These are phyloP conservation scores for Oxygymnocypris stewartii DNA, from an alignment of 2,113 vertebrate genomes.

Conservation along the genomic window DNA sequence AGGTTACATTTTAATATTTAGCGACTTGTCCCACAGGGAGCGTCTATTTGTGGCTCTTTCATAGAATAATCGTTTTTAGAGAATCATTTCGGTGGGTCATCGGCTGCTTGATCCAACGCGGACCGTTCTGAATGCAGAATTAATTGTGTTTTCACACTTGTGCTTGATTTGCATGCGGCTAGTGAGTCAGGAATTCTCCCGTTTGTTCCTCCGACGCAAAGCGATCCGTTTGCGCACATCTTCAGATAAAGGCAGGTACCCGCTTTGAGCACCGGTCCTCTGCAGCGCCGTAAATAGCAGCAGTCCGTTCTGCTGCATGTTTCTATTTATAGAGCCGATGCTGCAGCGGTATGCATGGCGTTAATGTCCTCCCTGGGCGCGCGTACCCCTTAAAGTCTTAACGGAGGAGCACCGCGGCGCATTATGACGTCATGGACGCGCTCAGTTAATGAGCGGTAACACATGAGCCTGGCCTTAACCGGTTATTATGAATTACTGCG, in stretches of 20 bases:
- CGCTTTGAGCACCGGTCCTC: slow-evolving; percentile 52
- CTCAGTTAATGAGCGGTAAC: not conserved
- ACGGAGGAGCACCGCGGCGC: slow-evolving; percentile 57
- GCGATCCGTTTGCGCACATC: not conserved
- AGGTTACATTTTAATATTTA: slow-evolving; percentile 8
- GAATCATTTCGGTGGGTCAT: slow-evolving; percentile 14
- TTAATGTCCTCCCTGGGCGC: slow-evolving; percentile 69
- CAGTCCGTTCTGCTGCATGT: slow-evolving; percentile 74
- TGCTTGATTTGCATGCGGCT: slow-evolving; percentile 4
- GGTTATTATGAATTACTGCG: not conserved
- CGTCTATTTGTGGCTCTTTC: not conserved
- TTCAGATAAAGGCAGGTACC: slow-evolving; percentile 50
- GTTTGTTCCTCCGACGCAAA: not conserved
- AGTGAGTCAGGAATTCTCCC: slow-evolving; percentile 1
- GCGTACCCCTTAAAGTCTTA: slow-evolving; percentile 67
- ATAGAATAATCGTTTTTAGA: not conserved
- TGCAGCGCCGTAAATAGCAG: slow-evolving; percentile 73
- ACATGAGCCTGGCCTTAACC: not conserved
- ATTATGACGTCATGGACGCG: slow-evolving; percentile 61
- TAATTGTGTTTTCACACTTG: not conserved
- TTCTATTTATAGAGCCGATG: slow-evolving; percentile 78
- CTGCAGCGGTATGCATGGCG: slow-evolving; percentile 70
- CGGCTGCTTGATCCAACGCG: not conserved
- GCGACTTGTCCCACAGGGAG: not conserved
- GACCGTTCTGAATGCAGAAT: not conserved